phyloP scores from a whole-genome alignment of 2,888 invertebrate genomes.

The Abscondita cerata region DNA sequence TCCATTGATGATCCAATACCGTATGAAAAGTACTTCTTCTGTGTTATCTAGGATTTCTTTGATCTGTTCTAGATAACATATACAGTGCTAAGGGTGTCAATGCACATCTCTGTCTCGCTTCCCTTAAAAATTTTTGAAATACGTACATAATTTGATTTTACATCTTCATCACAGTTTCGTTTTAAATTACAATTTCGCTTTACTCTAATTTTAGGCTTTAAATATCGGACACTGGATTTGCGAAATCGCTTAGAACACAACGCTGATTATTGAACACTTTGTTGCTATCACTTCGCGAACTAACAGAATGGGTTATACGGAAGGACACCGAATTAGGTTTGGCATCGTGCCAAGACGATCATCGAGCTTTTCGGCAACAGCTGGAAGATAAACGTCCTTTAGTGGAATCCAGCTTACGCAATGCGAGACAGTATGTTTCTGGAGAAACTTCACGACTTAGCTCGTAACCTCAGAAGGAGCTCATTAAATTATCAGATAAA shows the following conservation, averaged over 20 bases:
- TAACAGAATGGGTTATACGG: constrained; percentile 95
- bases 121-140: too few species aligned
- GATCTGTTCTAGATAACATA: too few species aligned
- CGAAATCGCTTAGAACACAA: constrained; percentile 96
- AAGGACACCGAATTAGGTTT: constrained; percentile 87
- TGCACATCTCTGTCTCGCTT: too few species aligned
- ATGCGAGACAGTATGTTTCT: constrained; percentile 89
- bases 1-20: too few species aligned
- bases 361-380: constrained; percentile 88
- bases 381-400: constrained; percentile 93
- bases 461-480: constrained; percentile 93
- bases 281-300: constrained; percentile 84
- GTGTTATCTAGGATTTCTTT: too few species aligned
- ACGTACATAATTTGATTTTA: too few species aligned
- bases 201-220: constrained; percentile 51
- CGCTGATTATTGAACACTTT: constrained; percentile 95
- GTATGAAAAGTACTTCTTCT: too few species aligned
- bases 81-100: too few species aligned
- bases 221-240: constrained; percentile 55
- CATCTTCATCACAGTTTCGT: too few species aligned
- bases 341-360: constrained; percentile 76
- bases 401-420: constrained; percentile 91
- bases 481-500: constrained; percentile 92
- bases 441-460: constrained; percentile 91
- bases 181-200: too few species aligned